Conservation (phyloP, 2,888 invertebrate genomes). For the Apeira syringaria region DNA sequence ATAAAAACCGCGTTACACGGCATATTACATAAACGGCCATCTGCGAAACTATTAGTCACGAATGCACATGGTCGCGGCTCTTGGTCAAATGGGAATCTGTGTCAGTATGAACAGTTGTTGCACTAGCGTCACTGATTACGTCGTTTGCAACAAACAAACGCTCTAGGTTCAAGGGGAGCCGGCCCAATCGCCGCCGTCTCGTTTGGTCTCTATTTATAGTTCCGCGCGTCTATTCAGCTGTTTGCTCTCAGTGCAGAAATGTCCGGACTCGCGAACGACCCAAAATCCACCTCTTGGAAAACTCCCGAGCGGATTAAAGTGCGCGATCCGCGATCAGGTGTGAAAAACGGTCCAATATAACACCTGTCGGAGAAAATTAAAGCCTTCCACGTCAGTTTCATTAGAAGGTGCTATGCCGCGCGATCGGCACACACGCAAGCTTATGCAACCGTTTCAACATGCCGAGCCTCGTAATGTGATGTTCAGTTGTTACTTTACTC, state of each 20-base stretch:
- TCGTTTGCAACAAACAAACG: conserved; percentile 58
- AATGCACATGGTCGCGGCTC: conserved; percentile 68
- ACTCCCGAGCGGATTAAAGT: conserved; percentile 49
- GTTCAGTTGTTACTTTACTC: conserved; percentile 65
- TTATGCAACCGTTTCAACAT: conserved; percentile 70
- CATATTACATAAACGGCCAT: conserved; percentile 53
- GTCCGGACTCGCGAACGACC: conserved; percentile 75
- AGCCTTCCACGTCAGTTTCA: conserved; percentile 56
- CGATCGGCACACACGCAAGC: conserved; percentile 58
- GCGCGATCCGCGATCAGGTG: conserved; percentile 33
- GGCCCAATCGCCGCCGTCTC: conserved; percentile 71
- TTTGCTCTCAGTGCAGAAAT: conserved; percentile 78
- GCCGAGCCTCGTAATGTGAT: conserved; percentile 53
- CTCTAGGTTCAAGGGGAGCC: conserved; percentile 80
- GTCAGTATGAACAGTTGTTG: conserved; percentile 76
- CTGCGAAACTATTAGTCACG: conserved; percentile 59
- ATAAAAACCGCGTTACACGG: conserved; percentile 38
- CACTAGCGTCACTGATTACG: conserved; percentile 71
- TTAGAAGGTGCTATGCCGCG: conserved; percentile 65
- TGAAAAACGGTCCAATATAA: conserved; percentile 36
- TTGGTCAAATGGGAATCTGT: conserved; percentile 77
- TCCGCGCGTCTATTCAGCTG: conserved; percentile 73
- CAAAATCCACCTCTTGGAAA: conserved; percentile 55
- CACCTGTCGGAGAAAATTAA: conserved; percentile 51
- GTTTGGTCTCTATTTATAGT: conserved; percentile 80